These are phyloP conservation scores for Oegoconia quadripuncta DNA, from an alignment of 2,888 invertebrate species.

Conservation along the genomic window DNA sequence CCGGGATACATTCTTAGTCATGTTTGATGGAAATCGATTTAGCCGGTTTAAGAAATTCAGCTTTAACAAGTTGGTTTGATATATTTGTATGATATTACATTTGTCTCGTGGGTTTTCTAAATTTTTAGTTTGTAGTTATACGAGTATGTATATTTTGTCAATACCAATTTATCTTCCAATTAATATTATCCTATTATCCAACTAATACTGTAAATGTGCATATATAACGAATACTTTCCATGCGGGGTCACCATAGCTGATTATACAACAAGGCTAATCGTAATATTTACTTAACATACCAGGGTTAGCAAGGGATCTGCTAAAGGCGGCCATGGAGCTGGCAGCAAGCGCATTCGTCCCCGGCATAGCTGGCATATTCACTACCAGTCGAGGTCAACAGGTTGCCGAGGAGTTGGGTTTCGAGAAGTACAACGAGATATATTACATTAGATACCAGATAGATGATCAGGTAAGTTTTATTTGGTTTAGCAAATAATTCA, in stretches of 20 bases:
- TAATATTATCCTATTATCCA: too few relatives aligned
- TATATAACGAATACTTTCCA: neutral
- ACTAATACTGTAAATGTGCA: neutral
- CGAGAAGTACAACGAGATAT: conserved; percentile 53
- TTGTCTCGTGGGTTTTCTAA: too few relatives aligned
- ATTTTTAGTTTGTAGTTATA: too few relatives aligned
- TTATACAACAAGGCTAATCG: too few relatives aligned
- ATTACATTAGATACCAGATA: conserved; percentile 55
- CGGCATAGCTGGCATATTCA: conserved; percentile 57
- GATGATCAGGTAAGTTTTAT: conserved; percentile 44
- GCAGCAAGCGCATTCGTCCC: conserved; percentile 56
- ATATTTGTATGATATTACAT: too few relatives aligned
- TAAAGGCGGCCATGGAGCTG: conserved; percentile 52
- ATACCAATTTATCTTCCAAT: too few relatives aligned
- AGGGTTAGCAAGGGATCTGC: conserved; percentile 62
- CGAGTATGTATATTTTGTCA: too few relatives aligned
- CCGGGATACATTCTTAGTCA: too few relatives aligned
- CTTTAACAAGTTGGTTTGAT: too few relatives aligned
- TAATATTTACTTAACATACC: conserved; percentile 24
- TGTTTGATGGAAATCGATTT: too few relatives aligned
- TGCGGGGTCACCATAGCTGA: too few relatives aligned
- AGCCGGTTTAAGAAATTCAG: too few relatives aligned
- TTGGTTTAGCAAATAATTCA: neutral
- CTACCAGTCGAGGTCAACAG: conserved; percentile 47
- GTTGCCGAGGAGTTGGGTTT: conserved; percentile 56